Evolutionary conservation across 2,797 vertebrate species (phyloP).

Genomic region (Echiichthys vipera): DNA sequence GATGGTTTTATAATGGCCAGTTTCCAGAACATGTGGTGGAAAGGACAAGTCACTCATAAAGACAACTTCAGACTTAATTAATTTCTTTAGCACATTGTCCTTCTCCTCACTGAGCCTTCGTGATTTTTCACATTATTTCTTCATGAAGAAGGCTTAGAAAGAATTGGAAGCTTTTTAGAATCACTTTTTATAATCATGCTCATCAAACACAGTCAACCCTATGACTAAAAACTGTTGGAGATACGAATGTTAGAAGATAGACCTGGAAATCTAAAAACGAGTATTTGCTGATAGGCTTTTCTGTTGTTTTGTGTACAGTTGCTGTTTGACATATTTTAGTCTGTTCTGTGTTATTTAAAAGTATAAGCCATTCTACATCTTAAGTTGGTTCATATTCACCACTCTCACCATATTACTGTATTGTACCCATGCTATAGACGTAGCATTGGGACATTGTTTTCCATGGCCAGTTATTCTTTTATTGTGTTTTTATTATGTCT

Average conservation of each 20-base stretch:
- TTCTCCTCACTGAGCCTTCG: not conserved
- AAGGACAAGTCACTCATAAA: slow-evolving; percentile 56
- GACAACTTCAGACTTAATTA: slow-evolving; percentile 39
- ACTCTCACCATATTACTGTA: slow-evolving; percentile 72
- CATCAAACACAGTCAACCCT: slow-evolving; percentile 1
- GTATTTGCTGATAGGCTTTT: slow-evolving; percentile 49
- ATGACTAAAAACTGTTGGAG: not conserved
- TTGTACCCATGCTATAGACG: slow-evolving; percentile 49
- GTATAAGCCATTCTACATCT: slow-evolving; percentile 50
- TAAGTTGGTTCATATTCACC: slow-evolving; percentile 60
- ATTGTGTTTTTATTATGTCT: slow-evolving; percentile 54
- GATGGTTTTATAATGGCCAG: slow-evolving; percentile 47
- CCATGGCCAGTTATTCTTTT: slow-evolving; percentile 67
- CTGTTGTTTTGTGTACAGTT: slow-evolving; percentile 65
- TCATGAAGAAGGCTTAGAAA: slow-evolving; percentile 4
- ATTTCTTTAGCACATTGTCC: slow-evolving; percentile 43
- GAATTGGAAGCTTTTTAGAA: slow-evolving; percentile 6
- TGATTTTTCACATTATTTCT: slow-evolving; percentile 15
- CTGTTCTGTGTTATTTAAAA: slow-evolving; percentile 78
- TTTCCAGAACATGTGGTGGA: slow-evolving; percentile 55
- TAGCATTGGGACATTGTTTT: slow-evolving; percentile 60
- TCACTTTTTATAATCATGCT: slow-evolving; percentile 16
- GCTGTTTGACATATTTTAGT: slow-evolving; percentile 60
- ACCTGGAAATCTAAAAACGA: slow-evolving; percentile 26
- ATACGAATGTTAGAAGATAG: slow-evolving; percentile 7